Conservation (phyloP, 2,113 vertebrate species). For the Rhabdornis inornatus region DNA sequence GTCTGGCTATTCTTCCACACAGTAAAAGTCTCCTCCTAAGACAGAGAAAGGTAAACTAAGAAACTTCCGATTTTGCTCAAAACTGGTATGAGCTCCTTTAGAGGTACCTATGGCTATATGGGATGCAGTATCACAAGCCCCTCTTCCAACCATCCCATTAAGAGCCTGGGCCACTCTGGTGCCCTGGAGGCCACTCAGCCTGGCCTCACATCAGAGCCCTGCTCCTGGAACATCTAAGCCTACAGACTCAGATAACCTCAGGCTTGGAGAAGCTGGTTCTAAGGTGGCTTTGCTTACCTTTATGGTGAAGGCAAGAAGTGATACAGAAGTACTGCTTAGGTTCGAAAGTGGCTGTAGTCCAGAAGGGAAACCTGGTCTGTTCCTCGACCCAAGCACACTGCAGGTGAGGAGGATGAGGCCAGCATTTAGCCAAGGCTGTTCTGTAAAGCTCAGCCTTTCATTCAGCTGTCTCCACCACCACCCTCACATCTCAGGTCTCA, state of each 20-base stretch:
- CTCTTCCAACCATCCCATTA: background rate
- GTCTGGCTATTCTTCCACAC: background rate
- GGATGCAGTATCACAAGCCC: background rate
- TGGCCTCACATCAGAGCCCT: background rate
- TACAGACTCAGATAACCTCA: background rate
- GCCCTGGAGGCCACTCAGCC: background rate
- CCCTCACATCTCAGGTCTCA: background rate
- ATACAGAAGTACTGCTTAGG: fast-evolving
- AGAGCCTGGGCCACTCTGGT: background rate
- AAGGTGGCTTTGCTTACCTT: background rate
- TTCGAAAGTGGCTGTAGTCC: background rate
- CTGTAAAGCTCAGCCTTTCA: background rate
- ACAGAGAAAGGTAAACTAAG: background rate
- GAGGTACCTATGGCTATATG: background rate
- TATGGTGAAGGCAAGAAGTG: background rate
- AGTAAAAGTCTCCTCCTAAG: background rate
- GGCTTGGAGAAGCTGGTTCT: background rate
- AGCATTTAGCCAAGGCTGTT: background rate
- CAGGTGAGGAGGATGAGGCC: background rate
- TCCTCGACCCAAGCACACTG: background rate
- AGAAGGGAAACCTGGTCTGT: background rate
- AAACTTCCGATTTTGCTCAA: background rate
- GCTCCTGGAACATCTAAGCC: background rate
- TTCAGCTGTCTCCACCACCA: background rate
- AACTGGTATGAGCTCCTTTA: background rate